Evolutionary conservation across 2,888 invertebrate species (phyloP).

Genomic region (Drosophila kanekoi): DNA sequence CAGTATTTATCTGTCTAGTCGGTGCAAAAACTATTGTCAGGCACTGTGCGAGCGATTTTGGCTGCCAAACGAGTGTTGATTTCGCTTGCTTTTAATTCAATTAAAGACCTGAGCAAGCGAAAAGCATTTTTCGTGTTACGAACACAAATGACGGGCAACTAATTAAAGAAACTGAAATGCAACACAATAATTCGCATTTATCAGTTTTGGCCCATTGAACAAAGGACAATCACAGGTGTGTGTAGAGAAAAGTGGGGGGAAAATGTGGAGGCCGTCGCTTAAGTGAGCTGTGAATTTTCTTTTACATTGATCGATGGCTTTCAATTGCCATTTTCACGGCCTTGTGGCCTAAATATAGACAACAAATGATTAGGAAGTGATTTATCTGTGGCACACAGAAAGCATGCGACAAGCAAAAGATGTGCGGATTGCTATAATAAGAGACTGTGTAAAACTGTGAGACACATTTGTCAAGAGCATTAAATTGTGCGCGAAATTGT

Average conservation of each 20-base stretch:
- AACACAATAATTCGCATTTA: conserved; percentile 55
- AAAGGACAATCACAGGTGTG: conserved; percentile 21
- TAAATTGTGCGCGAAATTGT: conserved; percentile 27
- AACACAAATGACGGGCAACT: conserved; percentile 38
- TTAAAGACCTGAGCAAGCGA: conserved; percentile 20
- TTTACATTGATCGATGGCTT: conserved; percentile 69
- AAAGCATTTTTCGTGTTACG: conserved; percentile 18
- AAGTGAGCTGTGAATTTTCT: conserved; percentile 41
- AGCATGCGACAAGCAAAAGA: conserved; percentile 26
- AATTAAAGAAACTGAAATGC: conserved; percentile 57
- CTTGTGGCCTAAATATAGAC: conserved; percentile 54
- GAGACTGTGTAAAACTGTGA: conserved; percentile 4
- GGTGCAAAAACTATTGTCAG: conserved; percentile 31
- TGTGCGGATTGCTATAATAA: conserved; percentile 11
- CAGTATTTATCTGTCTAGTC: conserved; percentile 34
- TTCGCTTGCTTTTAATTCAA: conserved; percentile 32
- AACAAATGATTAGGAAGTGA: conserved; percentile 57
- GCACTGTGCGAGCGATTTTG: conserved; percentile 24
- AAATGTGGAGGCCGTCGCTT: conserved; percentile 23
- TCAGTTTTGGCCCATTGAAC: conserved; percentile 45
- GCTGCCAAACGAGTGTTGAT: conserved; percentile 31
- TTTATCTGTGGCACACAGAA: conserved; percentile 42
- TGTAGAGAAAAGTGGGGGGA: neutral
- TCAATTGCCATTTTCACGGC: conserved; percentile 60
- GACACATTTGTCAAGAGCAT: conserved; percentile 8